Conservation (phyloP, 2,888 invertebrate genomes). For the Gymnocheta viridis region DNA sequence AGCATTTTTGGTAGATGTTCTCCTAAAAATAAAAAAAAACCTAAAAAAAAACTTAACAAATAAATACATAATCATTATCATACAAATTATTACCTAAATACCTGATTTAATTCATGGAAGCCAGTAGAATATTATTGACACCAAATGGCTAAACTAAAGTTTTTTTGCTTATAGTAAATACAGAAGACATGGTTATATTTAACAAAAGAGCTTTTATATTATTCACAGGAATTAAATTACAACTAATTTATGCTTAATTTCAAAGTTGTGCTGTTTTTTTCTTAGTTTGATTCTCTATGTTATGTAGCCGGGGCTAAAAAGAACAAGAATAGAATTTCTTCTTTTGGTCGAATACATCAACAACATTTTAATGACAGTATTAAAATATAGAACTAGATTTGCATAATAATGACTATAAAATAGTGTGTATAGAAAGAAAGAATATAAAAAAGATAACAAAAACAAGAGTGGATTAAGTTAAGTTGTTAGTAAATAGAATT, state of each 20-base stretch:
- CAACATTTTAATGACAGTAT: slow-evolving; percentile 75
- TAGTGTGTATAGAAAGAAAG: not conserved
- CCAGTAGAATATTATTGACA: not conserved
- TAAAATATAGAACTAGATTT: slow-evolving; percentile 77
- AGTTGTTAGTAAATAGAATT: slow-evolving; percentile 3
- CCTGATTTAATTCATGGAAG: not conserved
- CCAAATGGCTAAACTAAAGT: not conserved
- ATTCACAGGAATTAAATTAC: slow-evolving; percentile 16
- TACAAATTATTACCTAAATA: not conserved
- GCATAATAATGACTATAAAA: slow-evolving; percentile 79
- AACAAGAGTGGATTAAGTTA: not conserved
- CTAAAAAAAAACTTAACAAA: not conserved
- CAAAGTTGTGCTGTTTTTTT: not conserved
- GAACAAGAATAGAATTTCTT: slow-evolving; percentile 24
- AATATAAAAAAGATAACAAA: slow-evolving; percentile 25
- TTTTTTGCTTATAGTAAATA: not conserved
- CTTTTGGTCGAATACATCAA: slow-evolving; percentile 59
- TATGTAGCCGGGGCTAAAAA: not conserved
- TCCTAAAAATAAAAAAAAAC: too few relatives aligned
- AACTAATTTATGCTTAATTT: slow-evolving; percentile 47
- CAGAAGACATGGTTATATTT: not conserved
- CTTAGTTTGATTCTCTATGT: not conserved
- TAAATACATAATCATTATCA: not conserved
- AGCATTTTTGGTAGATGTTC: too few relatives aligned
- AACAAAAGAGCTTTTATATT: not conserved